Evolutionary conservation across 2,888 invertebrate species (phyloP), one percentile per base, ranked within the genome.

Genomic region (Zelleria hepariella): DNA sequence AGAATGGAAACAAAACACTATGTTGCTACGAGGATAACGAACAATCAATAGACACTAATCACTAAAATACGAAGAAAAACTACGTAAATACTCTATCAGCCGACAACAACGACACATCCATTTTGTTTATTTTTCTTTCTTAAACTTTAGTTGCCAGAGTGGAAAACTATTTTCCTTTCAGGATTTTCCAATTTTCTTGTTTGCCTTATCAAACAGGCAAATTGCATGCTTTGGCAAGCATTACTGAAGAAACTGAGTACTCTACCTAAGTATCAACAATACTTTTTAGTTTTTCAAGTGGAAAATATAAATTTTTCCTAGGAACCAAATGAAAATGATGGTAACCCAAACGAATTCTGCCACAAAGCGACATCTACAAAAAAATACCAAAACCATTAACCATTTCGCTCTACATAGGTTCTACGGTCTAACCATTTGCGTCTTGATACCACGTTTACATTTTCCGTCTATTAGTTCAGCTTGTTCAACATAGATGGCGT

Each of bases 1-100:
- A 74, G 68, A 62, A 63, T 69, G 67, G 58, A 68, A 68, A 74
- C 75, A 75, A 70, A 72, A 58, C 77, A 79, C 77, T 70, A 68
- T 68, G 62, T 63, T 69, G 66, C 61, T 62, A 65, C 61, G 63
- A 58, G 63, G 59, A 60, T 65, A 66, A 66, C 65, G 20, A 23
- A 51, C 10, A 23, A 51, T 57, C 62, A 65, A 65, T 66, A 68
- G 64, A 70, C 61, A 60, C 66, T 68, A 67, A 65, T 73, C 68
- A 72, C 65, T 71, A 72, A 72, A 75, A 67, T 71, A 69, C 66
- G 67, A 65, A 69, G 77, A 72, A 71, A 67, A 15, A 66, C 69
- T 69, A 55, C 10, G 55, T 56, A 59, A 59, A 56, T 47, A 75
- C 68, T 63, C 65, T 67, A 72, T 69, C 65, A 65, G 64, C 55